Base-by-base conservation (phyloP, 2,797 vertebrate species). In the Semotilus atromaculatus region DNA sequence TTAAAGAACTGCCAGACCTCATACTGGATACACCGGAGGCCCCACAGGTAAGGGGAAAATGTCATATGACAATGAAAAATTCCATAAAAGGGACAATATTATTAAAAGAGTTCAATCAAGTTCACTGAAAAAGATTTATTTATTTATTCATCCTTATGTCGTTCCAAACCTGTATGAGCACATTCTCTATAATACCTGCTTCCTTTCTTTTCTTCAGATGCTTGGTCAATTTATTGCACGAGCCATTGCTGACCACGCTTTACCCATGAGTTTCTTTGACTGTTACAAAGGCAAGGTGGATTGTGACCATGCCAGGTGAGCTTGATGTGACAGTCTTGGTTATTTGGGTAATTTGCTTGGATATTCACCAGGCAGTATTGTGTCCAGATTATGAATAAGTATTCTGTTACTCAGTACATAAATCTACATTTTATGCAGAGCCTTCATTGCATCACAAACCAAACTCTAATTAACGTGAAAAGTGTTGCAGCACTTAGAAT, bases 221-320 rank as follows among this genome's bases (percentile, higher is more conserved):
- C 92, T 97, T 43, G 97, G 96, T n/a, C 97, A 97, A 93, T 97
- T 97, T 87, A 95, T 97, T 3, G 97, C 97, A 77, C 91, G 96
- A 89, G 97, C 96, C 18, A 96, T 97, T 70, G 97, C 97, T 0
- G 97, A 97, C 91, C 96, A 97, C 3, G 96, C 95, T 71, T 94
- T 97, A 51, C 94, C 96, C 1, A 94, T 96, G 92, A 92, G 93
- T 45, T 97, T 97, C 89, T 92, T 97, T 81, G 94, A 96, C 89
- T 94, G 92, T 88, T 96, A 97, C 92, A 97, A 96, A 88, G 96
- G 97, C 82, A 96, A 94, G 74, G 97, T 97, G 90, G 96, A 95
- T 93, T 97, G 96, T 78, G 96, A 96, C 0, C 94, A 97, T 5
- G 96, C 96, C 85, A 95, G 97, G 97, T 97, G 87, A 93, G 92